Evolutionary conservation across 92 coral and sea anemone genomes (phyloP).

Genomic region (Nematostella vectensis): DNA sequence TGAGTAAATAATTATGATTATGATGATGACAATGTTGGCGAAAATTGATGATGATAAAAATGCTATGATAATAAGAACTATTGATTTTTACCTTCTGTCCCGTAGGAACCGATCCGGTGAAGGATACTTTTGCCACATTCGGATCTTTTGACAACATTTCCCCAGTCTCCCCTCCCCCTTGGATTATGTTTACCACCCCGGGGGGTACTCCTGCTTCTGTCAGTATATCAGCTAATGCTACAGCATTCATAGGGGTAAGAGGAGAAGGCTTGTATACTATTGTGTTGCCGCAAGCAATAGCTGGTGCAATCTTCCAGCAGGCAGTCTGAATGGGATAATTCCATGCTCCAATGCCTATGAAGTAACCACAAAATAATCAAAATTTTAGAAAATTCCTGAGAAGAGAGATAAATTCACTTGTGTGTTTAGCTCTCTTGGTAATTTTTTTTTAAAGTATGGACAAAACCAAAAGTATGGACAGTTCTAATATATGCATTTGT

Average conservation of each 20-base stretch:
- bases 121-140: constrained; percentile 76
- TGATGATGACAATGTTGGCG: too few relatives aligned
- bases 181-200: constrained; percentile 77
- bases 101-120: constrained; percentile 92
- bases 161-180: constrained; percentile 90
- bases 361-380: too few relatives aligned
- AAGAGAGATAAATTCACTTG: too few relatives aligned
- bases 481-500: too few relatives aligned
- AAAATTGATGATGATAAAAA: too few relatives aligned
- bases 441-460: too few relatives aligned
- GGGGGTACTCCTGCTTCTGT: constrained; percentile 81
- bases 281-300: constrained; percentile 89
- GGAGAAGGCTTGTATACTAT: constrained; percentile 95
- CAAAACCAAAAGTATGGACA: too few relatives aligned
- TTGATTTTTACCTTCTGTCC: constrained; percentile 66
- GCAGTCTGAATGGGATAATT: constrained; percentile 90
- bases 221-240: constrained; percentile 77
- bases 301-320: constrained; percentile 90
- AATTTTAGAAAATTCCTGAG: background rate
- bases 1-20: too few relatives aligned
- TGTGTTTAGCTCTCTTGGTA: too few relatives aligned
- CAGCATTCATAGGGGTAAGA: constrained; percentile 76
- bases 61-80: too few relatives aligned
- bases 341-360: constrained; percentile 97
- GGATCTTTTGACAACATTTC: constrained; percentile 65